Evolutionary conservation across 1,140 invertebrate genomes (phyloP).

Genomic region (Mylabris phalerata): DNA sequence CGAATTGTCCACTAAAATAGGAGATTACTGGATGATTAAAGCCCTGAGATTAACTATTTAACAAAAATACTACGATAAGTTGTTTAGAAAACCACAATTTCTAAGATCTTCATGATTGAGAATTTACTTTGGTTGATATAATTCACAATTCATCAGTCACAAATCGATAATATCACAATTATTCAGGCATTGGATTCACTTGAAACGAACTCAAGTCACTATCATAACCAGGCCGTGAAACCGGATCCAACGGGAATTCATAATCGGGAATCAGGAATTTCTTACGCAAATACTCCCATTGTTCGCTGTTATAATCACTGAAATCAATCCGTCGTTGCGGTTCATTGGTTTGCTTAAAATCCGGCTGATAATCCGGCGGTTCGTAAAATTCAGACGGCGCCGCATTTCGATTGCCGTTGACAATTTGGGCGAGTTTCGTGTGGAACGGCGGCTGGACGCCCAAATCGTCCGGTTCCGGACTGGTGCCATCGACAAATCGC

Average conservation of each 20-base stretch:
- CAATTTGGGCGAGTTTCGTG: too few relatives aligned
- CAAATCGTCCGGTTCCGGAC: slow-evolving; percentile 20
- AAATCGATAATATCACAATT: too few relatives aligned
- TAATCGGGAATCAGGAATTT: slow-evolving; percentile 39
- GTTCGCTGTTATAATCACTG: slow-evolving; percentile 22
- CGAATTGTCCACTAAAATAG: too few relatives aligned
- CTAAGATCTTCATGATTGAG: too few relatives aligned
- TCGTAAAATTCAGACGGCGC: slow-evolving; percentile 2
- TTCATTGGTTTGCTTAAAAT: background rate
- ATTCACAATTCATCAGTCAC: too few relatives aligned
- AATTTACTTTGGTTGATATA: too few relatives aligned
- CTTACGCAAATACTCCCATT: slow-evolving; percentile 33
- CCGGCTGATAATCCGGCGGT: slow-evolving; percentile 22
- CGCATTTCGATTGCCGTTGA: background rate
- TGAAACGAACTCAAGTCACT: slow-evolving; percentile 34
- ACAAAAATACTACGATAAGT: too few relatives aligned
- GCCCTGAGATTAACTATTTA: too few relatives aligned
- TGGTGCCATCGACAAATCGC: slow-evolving; percentile 22
- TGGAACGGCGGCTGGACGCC: slow-evolving; percentile 9
- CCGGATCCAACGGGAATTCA: slow-evolving; percentile 37
- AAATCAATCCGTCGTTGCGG: slow-evolving; percentile 21
- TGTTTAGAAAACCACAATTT: too few relatives aligned
- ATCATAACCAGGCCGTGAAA: slow-evolving; percentile 31
- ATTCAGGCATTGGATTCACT: slow-evolving; percentile 14
- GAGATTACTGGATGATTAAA: too few relatives aligned